These are phyloP conservation scores for Eutrigla gurnardus DNA, from an alignment of 2,797 vertebrate genomes.

Conservation along the genomic window DNA sequence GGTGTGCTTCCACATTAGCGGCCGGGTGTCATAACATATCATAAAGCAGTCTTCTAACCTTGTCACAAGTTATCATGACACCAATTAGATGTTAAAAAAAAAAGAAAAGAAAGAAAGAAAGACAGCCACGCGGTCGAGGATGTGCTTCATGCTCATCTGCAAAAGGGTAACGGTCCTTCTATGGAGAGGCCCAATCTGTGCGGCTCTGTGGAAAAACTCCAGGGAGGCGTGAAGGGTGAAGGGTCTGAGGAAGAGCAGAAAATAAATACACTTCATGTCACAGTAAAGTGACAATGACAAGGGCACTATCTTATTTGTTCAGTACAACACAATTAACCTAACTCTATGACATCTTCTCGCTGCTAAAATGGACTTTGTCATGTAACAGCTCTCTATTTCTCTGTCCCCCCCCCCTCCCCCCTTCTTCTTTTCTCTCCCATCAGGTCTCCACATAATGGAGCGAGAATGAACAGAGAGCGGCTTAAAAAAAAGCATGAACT, in stretches of 20 bases:
- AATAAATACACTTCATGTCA: conserved; percentile 68
- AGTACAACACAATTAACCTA: conserved; percentile 70
- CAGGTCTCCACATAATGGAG: conserved; percentile 99
- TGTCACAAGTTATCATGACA: conserved; percentile 81
- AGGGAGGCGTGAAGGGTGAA: conserved; percentile 41
- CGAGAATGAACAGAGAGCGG: conserved; percentile 99
- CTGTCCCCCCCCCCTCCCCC: conserved; percentile 29
- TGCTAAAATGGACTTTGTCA: conserved; percentile 68
- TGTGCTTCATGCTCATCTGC: conserved; percentile 67
- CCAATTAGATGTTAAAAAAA: conserved; percentile 72
- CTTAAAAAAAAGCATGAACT: conserved; percentile 99
- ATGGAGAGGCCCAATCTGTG: conserved; percentile 43
- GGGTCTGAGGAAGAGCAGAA: conserved; percentile 36
- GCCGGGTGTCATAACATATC: conserved; percentile 80
- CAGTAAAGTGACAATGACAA: conserved; percentile 66
- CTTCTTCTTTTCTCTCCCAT: conserved; percentile 51
- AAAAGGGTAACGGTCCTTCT: conserved; percentile 67
- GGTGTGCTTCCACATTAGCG: conserved; percentile 61
- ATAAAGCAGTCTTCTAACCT: conserved; percentile 77
- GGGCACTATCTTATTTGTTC: conserved; percentile 70
- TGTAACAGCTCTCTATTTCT: conserved; percentile 67
- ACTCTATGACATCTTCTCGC: conserved; percentile 62
- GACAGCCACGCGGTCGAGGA: conserved; percentile 54
- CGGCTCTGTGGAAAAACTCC: conserved; percentile 40
- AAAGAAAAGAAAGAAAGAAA: neutral